phyloP scores from a whole-genome alignment of 2,888 invertebrate species.

The Julus scanicus region DNA sequence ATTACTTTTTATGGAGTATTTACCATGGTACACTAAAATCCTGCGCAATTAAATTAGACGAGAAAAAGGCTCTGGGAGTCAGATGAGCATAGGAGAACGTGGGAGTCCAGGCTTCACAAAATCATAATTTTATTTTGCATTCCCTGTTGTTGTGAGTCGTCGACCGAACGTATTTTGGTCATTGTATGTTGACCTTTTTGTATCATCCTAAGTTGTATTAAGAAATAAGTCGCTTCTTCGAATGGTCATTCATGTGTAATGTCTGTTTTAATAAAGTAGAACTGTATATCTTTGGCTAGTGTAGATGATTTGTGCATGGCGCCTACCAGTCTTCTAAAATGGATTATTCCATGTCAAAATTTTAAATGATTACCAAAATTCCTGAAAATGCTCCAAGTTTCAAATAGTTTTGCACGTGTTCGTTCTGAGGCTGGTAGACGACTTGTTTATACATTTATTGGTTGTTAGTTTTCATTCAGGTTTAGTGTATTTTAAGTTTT shows the following conservation, averaged over 20 bases:
- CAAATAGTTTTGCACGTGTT: neutral
- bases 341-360: neutral
- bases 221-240: slow-evolving; percentile 47
- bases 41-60: neutral
- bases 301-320: slow-evolving; percentile 41
- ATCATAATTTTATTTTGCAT: slow-evolving; percentile 51
- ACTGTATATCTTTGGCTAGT: slow-evolving; percentile 47
- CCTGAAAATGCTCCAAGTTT: neutral
- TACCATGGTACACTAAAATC: slow-evolving; percentile 34
- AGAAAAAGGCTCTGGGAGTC: neutral
- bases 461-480: neutral
- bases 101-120: slow-evolving; percentile 46
- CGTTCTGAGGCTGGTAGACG: neutral
- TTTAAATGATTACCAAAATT: neutral
- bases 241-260: slow-evolving; percentile 47
- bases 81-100: slow-evolving; percentile 8
- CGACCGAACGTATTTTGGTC: slow-evolving; percentile 44
- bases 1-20: neutral
- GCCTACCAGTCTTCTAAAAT: neutral
- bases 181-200: slow-evolving; percentile 39
- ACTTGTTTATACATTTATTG: neutral
- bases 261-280: slow-evolving; percentile 51
- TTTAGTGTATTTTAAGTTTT: neutral
- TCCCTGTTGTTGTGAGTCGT: slow-evolving; percentile 47
- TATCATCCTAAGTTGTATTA: slow-evolving; percentile 48